Conservation (phyloP, 2,888 invertebrate species). For the Amiota minor region DNA sequence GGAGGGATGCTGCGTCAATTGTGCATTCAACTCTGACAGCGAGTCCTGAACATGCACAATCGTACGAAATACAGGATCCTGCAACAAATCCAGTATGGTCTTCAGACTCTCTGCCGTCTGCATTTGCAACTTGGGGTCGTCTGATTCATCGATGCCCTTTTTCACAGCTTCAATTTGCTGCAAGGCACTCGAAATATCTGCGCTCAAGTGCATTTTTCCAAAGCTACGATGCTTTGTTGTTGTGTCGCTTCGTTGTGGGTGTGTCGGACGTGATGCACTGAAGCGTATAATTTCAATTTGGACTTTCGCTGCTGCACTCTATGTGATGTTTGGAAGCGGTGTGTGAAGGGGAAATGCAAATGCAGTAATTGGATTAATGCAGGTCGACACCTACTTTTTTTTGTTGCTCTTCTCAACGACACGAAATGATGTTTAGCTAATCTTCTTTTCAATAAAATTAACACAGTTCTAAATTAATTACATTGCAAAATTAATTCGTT, state of each 20-base stretch:
- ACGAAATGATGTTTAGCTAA: background rate
- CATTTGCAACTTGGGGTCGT: conserved; percentile 86
- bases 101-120: conserved; percentile 84
- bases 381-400: conserved; percentile 20
- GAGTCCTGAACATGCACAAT: conserved; percentile 94
- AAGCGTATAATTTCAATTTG: conserved; percentile 43
- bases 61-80: conserved; percentile 92
- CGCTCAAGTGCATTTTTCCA: conserved; percentile 70
- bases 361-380: conserved; percentile 21
- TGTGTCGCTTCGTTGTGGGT: conserved; percentile 37
- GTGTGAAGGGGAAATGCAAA: conserved; percentile 1
- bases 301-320: conserved; percentile 27
- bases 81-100: conserved; percentile 85
- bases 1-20: conserved; percentile 91
- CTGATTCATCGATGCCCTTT: conserved; percentile 87
- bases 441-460: background rate
- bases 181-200: conserved; percentile 90
- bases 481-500: too few species aligned
- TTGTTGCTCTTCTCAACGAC: background rate
- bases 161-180: conserved; percentile 92
- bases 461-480: background rate
- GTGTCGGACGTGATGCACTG: conserved; percentile 44
- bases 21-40: conserved; percentile 87
- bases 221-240: background rate
- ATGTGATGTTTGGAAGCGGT: background rate